Conservation (phyloP, 37 sponge, comb jelly and placozoan genomes). For the Beroe ovata region DNA sequence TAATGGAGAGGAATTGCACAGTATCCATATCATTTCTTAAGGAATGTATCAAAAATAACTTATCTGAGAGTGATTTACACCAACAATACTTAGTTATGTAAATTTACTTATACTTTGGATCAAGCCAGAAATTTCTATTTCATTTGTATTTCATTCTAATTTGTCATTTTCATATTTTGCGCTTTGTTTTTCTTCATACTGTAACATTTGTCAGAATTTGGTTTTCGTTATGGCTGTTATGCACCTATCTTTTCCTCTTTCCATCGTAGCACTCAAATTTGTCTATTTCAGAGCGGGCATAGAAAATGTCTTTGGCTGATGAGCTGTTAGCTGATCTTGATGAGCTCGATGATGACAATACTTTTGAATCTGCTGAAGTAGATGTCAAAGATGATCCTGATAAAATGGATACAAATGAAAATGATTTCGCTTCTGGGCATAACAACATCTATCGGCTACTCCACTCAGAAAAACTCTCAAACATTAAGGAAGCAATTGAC, state of each 20-base stretch:
- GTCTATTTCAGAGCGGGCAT: neutral
- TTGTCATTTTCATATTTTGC: no score
- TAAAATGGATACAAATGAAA: conserved; percentile 52
- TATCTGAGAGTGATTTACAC: neutral
- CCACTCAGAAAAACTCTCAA: conserved; percentile 28
- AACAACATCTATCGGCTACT: conserved; percentile 39
- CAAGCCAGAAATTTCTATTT: neutral
- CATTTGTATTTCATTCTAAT: no score
- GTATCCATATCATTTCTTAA: neutral
- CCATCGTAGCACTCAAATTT: neutral
- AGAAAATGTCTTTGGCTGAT: conserved; percentile 92
- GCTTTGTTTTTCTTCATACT: no score
- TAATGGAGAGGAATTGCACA: conserved; percentile 9
- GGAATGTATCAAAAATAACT: neutral
- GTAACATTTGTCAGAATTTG: neutral
- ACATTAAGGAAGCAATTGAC: conserved; percentile 62
- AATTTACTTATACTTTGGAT: no score
- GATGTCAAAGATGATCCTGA: conserved; percentile 56
- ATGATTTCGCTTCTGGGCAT: neutral
- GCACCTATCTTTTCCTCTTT: neutral
- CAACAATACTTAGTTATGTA: conserved; percentile 20
- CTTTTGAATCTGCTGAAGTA: conserved; percentile 45
- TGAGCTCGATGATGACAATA: conserved; percentile 77
- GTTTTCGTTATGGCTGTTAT: neutral
- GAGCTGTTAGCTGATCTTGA: conserved; percentile 95